Percentiles rank a stretch among this genome's conserved stretches.
Conservation (phyloP, 2,888 invertebrate species). For the Sinohyriopsis cumingii region DNA sequence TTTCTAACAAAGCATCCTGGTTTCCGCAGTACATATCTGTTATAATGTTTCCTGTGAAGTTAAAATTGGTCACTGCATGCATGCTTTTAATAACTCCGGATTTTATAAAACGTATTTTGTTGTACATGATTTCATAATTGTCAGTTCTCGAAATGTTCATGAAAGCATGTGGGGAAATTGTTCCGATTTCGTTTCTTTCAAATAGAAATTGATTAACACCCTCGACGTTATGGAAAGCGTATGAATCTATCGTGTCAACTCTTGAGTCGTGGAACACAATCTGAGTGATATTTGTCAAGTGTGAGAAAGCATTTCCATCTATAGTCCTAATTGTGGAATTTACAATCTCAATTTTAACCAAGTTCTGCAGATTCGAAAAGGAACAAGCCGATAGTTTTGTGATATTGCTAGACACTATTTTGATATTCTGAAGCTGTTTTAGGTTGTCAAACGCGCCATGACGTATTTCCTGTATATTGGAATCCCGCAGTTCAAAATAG, state of each 20-base stretch:
- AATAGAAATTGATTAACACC: conserved; percentile 3
- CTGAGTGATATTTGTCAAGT: conserved; percentile 16
- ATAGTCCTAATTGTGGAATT: conserved; percentile 12
- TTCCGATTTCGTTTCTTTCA: no score
- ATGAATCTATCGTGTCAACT: conserved; percentile 21
- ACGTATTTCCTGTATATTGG: conserved; percentile 15
- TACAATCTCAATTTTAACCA: conserved; percentile 15
- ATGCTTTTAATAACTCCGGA: no score
- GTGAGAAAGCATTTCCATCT: conserved; percentile 33
- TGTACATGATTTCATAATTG: no score
- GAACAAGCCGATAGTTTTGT: conserved; percentile 25
- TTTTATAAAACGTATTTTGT: no score
- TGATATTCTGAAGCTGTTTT: conserved; percentile 9
- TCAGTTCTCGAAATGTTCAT: no score
- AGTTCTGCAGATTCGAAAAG: conserved; percentile 24
- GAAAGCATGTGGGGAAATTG: no score
- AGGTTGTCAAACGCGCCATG: conserved; percentile 20
- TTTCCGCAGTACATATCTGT: no score
- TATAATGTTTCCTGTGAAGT: no score
- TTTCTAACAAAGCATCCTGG: no score
- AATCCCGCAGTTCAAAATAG: conserved; percentile 5
- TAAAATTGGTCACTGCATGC: no score
- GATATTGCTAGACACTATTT: conserved; percentile 9
- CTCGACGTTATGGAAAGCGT: conserved; percentile 21
- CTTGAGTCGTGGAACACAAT: conserved; percentile 11